A percentile compares a stretch with the other conserved stretches of the same genome.
phyloP scores from a whole-genome alignment of 2,797 vertebrate genomes.

The Malacoraja senta region DNA sequence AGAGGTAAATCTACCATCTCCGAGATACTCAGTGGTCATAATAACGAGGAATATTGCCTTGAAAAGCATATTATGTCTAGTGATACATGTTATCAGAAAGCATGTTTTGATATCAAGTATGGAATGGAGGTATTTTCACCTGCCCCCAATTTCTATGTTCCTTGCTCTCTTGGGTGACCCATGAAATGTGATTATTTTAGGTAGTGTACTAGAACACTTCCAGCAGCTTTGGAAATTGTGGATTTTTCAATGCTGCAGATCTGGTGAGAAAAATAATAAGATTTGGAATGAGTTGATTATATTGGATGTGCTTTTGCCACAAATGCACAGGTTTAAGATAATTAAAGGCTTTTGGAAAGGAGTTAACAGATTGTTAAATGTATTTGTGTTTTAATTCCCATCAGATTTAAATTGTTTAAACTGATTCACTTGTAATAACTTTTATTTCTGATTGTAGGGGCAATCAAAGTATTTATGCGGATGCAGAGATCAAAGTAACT shows the following conservation, averaged over 20 bases:
- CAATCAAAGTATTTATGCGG: too few relatives aligned
- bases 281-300: neutral
- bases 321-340: too few relatives aligned
- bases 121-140: neutral
- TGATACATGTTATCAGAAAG: neutral
- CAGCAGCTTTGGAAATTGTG: neutral
- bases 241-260: neutral
- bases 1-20: neutral
- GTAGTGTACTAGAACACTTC: neutral
- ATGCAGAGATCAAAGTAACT: too few relatives aligned
- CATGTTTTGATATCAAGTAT: neutral
- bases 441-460: too few relatives aligned
- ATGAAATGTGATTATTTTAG: neutral
- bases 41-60: neutral
- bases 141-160: neutral
- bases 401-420: too few relatives aligned
- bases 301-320: neutral
- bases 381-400: too few relatives aligned
- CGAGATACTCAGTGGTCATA: neutral
- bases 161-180: neutral
- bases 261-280: neutral
- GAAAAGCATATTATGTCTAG: neutral
- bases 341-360: too few relatives aligned
- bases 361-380: too few relatives aligned
- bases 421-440: too few relatives aligned